These are phyloP conservation scores for Limnephilus marmoratus DNA, from an alignment of 2,888 invertebrate species.

Conservation along the genomic window DNA sequence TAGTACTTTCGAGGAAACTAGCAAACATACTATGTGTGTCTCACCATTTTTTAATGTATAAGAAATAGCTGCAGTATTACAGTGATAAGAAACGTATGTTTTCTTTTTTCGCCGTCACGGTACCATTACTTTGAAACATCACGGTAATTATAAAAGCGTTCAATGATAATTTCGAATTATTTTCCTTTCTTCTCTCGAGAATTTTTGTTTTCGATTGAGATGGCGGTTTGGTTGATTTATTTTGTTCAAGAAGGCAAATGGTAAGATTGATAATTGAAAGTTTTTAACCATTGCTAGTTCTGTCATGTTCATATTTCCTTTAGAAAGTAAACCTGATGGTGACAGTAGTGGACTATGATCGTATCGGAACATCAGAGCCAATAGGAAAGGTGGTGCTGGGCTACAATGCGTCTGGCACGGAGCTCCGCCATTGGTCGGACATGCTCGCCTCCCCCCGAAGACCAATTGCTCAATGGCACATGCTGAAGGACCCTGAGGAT, in stretches of 20 bases:
- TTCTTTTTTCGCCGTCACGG: too few species aligned
- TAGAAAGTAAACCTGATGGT: constrained; percentile 99
- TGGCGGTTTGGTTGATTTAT: not conserved
- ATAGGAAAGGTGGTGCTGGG: constrained; percentile 98
- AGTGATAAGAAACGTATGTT: too few species aligned
- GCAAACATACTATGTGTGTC: too few species aligned
- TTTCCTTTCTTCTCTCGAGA: not conserved
- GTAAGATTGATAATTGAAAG: not conserved
- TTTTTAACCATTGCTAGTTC: not conserved
- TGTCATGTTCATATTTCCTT: constrained; percentile 66
- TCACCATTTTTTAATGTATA: too few species aligned
- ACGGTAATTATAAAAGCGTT: too few species aligned
- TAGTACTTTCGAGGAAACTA: too few species aligned
- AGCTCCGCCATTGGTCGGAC: constrained; percentile 99
- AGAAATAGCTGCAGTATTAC: too few species aligned
- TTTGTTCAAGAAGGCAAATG: not conserved
- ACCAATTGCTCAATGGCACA: constrained; percentile 99
- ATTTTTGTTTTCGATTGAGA: not conserved
- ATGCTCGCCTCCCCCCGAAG: constrained; percentile 99
- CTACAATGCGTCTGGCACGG: constrained; percentile 98
- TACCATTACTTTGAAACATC: too few species aligned
- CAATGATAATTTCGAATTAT: not conserved
- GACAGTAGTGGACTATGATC: constrained; percentile 99
- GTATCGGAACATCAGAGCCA: constrained; percentile 99
- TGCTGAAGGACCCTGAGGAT: constrained; percentile 98